Evolutionary conservation across 2,888 invertebrate species (phyloP).

Genomic region (Cynaeus angustus): DNA sequence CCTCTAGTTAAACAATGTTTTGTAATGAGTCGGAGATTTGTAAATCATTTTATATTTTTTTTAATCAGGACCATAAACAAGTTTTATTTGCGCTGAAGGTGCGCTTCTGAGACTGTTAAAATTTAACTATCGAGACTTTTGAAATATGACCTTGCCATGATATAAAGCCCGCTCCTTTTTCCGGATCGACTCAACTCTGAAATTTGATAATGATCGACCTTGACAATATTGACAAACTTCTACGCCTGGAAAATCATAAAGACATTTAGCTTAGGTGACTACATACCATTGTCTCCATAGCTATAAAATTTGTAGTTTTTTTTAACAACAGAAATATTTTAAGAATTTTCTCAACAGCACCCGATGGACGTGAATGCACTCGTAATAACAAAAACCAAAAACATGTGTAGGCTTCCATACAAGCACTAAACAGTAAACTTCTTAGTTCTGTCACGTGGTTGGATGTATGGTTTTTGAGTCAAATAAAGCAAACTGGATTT

Average conservation of each 20-base stretch:
- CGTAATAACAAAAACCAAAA: conserved; percentile 27
- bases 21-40: conserved; percentile 50
- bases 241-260: conserved; percentile 4
- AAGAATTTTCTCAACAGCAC: conserved; percentile 19
- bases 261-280: neutral
- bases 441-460: conserved; percentile 24
- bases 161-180: too few relatives aligned
- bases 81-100: conserved; percentile 11
- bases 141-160: too few relatives aligned
- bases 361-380: conserved; percentile 26
- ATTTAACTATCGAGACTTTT: conserved; percentile 1
- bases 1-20: conserved; percentile 52
- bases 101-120: conserved; percentile 1
- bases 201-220: conserved; percentile 9
- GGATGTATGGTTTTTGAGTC: conserved; percentile 32
- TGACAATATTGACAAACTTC: conserved; percentile 2
- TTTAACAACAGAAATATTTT: conserved; percentile 26
- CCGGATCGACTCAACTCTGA: too few relatives aligned
- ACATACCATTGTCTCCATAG: neutral
- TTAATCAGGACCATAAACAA: conserved; percentile 22
- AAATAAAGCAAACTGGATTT: conserved; percentile 37
- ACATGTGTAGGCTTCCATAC: conserved; percentile 32
- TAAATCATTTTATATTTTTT: conserved; percentile 43
- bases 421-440: conserved; percentile 28
- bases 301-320: conserved; percentile 5